Percentiles rank a stretch among this genome's conserved stretches.
These are phyloP conservation scores for Chloroclystis v-ata DNA, from an alignment of 2,888 invertebrate genomes.

Conservation along the genomic window DNA sequence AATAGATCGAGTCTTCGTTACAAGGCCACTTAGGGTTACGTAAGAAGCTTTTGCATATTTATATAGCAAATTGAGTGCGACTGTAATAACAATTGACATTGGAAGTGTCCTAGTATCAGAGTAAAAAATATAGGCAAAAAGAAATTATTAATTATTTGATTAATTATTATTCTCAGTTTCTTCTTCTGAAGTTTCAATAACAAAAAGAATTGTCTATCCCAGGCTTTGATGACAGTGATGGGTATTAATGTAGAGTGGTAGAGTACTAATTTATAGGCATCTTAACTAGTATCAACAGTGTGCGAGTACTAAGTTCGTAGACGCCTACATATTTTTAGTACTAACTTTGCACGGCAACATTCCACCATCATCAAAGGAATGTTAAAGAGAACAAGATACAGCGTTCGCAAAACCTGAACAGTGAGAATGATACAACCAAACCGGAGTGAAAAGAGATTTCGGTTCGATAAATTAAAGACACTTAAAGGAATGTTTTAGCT, in stretches of 20 bases:
- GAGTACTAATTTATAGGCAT: too few relatives aligned
- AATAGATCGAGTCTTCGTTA: conserved; percentile 11
- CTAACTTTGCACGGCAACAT: too few relatives aligned
- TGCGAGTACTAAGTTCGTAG: neutral
- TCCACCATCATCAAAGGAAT: neutral
- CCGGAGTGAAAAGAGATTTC: neutral
- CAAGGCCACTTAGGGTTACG: conserved; percentile 19
- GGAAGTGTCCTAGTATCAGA: too few relatives aligned
- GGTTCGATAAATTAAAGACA: neutral
- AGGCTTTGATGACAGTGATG: too few relatives aligned
- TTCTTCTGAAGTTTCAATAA: too few relatives aligned
- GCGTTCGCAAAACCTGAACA: neutral
- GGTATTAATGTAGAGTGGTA: too few relatives aligned
- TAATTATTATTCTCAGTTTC: too few relatives aligned
- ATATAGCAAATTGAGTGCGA: conserved; percentile 2
- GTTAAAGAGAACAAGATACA: neutral
- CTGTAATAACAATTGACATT: neutral
- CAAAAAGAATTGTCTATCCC: too few relatives aligned
- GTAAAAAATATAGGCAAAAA: too few relatives aligned
- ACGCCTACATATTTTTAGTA: neutral
- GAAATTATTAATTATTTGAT: too few relatives aligned
- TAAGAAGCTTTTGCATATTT: conserved; percentile 12
- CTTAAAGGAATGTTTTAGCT: neutral
- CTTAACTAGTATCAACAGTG: too few relatives aligned
- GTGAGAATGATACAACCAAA: neutral